Conservation (phyloP, 2,797 vertebrate species). For the Falco cherrug region DNA sequence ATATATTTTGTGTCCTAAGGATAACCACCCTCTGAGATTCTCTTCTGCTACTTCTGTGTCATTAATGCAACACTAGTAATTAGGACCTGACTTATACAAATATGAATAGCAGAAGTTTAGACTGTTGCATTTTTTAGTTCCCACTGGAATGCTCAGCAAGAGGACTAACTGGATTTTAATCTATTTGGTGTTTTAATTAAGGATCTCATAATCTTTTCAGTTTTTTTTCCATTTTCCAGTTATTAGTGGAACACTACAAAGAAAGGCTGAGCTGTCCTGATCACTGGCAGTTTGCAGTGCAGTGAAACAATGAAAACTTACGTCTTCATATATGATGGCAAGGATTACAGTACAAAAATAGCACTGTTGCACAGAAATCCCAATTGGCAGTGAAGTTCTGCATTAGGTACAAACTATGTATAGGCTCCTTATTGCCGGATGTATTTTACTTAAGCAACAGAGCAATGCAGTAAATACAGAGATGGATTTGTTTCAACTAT, state of each 20-base stretch:
- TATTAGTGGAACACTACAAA: accelerated
- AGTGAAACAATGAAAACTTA: not conserved
- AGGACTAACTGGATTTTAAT: slow-evolving; percentile 25
- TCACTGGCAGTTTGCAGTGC: not conserved
- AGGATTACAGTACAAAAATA: not conserved
- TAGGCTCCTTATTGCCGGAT: not conserved
- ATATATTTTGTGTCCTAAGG: slow-evolving; percentile 43
- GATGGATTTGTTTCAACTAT: not conserved
- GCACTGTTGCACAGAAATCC: not conserved
- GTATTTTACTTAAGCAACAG: not conserved
- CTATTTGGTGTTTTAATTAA: slow-evolving; percentile 39
- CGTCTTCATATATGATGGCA: not conserved
- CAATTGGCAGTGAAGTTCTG: not conserved
- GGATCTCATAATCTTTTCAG: not conserved
- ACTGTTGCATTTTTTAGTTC: slow-evolving; percentile 1
- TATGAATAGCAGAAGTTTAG: not conserved
- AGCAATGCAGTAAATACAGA: not conserved
- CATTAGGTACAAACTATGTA: not conserved
- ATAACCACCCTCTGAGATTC: slow-evolving; percentile 7
- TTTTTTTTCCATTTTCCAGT: not conserved
- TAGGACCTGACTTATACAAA: slow-evolving; percentile 25
- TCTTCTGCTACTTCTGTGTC: not conserved
- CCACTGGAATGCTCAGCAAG: not conserved
- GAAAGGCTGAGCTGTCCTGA: not conserved
- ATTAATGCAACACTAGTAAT: slow-evolving; percentile 23